Conservation (phyloP, 2,113 vertebrate genomes). For the Calidris pugnax region DNA sequence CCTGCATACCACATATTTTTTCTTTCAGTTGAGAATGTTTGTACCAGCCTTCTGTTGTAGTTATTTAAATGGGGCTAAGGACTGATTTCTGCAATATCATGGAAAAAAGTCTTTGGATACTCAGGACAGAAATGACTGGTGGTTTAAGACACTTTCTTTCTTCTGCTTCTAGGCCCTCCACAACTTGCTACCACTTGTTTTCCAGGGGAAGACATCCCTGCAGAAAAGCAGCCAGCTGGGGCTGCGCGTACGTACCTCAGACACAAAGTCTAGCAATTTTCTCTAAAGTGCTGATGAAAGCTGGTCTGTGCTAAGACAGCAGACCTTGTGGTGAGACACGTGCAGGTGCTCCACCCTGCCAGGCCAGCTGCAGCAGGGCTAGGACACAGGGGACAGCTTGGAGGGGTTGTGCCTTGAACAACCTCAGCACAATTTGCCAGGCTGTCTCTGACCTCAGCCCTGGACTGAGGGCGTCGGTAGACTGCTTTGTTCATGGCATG, state of each 20-base stretch:
- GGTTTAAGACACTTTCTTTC: background rate
- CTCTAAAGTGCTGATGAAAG: background rate
- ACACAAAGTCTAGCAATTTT: conserved; percentile 9
- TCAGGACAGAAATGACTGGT: background rate
- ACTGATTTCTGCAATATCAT: background rate
- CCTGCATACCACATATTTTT: background rate
- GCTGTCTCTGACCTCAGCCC: background rate
- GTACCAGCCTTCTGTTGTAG: background rate
- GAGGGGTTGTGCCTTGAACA: background rate
- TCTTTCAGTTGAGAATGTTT: background rate
- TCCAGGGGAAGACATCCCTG: background rate
- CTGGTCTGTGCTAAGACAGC: background rate
- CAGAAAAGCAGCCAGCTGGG: background rate
- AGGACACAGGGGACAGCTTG: background rate
- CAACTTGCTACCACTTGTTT: background rate
- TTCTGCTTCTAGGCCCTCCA: background rate
- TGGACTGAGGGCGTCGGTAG: background rate
- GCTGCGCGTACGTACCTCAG: background rate
- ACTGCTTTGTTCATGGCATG: background rate
- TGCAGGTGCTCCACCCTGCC: background rate
- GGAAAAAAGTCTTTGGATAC: background rate
- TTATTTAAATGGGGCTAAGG: background rate
- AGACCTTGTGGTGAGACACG: background rate
- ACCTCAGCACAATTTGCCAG: background rate
- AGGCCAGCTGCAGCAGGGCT: background rate